Evolutionary conservation across 2,888 invertebrate species (phyloP), one percentile per base, ranked within the genome.

Genomic region (Rhagium mordax): DNA sequence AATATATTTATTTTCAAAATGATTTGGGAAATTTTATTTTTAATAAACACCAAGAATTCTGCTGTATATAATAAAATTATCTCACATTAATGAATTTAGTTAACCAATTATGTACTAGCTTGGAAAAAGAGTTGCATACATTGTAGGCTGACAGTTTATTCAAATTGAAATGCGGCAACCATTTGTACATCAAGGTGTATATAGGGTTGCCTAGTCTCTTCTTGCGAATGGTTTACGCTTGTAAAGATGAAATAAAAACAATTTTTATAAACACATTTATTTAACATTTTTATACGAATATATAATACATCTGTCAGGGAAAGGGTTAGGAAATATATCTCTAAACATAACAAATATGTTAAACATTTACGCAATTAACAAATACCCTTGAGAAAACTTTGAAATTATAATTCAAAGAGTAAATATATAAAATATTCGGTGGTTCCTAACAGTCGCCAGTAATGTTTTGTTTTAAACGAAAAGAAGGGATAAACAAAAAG

Each of bases 221-320:
- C 6, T 6, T 4, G 24, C 3, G 24, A 24, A 4, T 4, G 6
- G 3, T 24, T 6, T 24, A 21, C 10, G n/a, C 48, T 13, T 51
- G 41, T 49, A 27, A 10, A 53, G 20, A 53, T 21, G 1, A 59
- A 68, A 55, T 57, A n/a, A 61, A 27, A 49, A 64, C 7, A 59
- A 16, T 59, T 74, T 72, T 74, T 76, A 74, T 70, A 79, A 78
- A 81, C 76, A 83, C 83, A 83, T 82, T 81, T 83, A 83, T 81
- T 82, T 70, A 79, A 79, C 80, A 77, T 78, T 80, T 67, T 76
- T 83, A 79, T 82, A 83, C 79, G 80, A 83, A 83, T 82, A 83
- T 83, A 81, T 80, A 67, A 47, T 67, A 67, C 67, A 81, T 74
- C 49, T 73, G 62, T 74, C 53, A 64, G 69, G 21, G 62, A 74